A percentile compares a stretch with the other conserved stretches of the same genome.
These are phyloP conservation scores for Xestia sexstrigata DNA, from an alignment of 2,888 invertebrate genomes.

Conservation along the genomic window DNA sequence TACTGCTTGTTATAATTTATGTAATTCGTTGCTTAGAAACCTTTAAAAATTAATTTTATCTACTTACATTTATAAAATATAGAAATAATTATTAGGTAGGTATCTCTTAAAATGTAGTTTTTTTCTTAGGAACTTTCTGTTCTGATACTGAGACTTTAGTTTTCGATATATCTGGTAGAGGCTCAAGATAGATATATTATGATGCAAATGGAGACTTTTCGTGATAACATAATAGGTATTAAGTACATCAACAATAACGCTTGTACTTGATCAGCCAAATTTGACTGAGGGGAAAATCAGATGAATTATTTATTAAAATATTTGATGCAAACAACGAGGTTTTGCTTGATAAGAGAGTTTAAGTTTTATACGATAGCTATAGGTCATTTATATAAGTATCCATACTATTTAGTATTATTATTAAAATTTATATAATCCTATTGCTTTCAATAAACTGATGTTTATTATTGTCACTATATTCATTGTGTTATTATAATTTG, in stretches of 20 bases:
- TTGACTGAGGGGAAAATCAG: slow-evolving; percentile 6
- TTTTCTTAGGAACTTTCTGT: slow-evolving; percentile 87
- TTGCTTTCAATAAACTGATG: slow-evolving; percentile 81
- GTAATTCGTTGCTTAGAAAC: slow-evolving; percentile 90
- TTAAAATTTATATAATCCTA: slow-evolving; percentile 64
- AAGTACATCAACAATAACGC: slow-evolving; percentile 56
- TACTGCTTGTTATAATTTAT: slow-evolving; percentile 77
- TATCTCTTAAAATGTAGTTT: slow-evolving; percentile 80
- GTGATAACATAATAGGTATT: slow-evolving; percentile 34
- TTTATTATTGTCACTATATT: slow-evolving; percentile 87
- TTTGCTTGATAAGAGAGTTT: slow-evolving; percentile 31
- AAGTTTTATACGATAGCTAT: slow-evolving; percentile 23
- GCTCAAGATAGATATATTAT: slow-evolving; percentile 1
- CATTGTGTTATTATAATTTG: slow-evolving; percentile 70
- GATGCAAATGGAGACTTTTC: slow-evolving; percentile 12
- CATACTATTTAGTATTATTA: slow-evolving; percentile 49
- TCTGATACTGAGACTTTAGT: slow-evolving; percentile 73
- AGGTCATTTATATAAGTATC: slow-evolving; percentile 30
- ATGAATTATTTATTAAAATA: background rate
- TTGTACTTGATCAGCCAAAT: slow-evolving; percentile 30
- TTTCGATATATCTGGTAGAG: background rate
- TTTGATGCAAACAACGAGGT: slow-evolving; percentile 1
- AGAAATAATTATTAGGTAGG: slow-evolving; percentile 80
- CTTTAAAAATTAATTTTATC: slow-evolving; percentile 83
- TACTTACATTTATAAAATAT: slow-evolving; percentile 84